Base-by-base conservation (phyloP, 2,888 invertebrate genomes). In the Eledona agricola region DNA sequence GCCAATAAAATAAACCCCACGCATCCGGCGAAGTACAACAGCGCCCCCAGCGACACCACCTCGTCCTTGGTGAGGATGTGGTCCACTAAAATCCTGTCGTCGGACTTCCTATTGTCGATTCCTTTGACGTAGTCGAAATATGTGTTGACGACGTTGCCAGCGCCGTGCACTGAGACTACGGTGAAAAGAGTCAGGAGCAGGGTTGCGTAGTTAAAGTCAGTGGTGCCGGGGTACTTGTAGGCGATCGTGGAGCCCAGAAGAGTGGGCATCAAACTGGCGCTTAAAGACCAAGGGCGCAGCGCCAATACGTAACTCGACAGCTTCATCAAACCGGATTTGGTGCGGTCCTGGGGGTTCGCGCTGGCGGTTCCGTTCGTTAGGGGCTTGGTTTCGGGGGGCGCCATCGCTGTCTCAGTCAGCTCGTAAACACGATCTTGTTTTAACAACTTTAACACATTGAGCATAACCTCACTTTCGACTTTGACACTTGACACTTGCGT, bases 101-200 rank as follows among this genome's bases (percentile, higher is more conserved):
- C 96, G 62, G 94, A 93, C 78, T 91, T 93, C 57, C 90, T 83
- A 72, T 90, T 91, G 75, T 97, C 96, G 47, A 96, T 94, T 31
- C 96, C 96, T 79, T 93, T 93, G 17, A 92, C 86, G 72, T 90
- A 97, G 77, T 97, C 96, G 74, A 90, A 96, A 75, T 96, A 96
- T 0, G 96, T 96, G 76, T 96, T 96, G 12, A 97, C 96, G 23
- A 96, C 88, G 77, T 97, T 97, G 40, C 96, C 96, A 54, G 96
- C 96, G 54, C 95, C 94, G 73, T 97, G 96, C 1, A 96, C 96
- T 1, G 90, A 91, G 52, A 95, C 82, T 11, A 94, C 89, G 1
- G 94, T 95, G 64, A 92, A 85, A 35, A 92, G 80, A 1, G 95
- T 94, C 6, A 93, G 80, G 28, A 95, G 68, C 60, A 95, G 83